Evolutionary conservation across 1,140 invertebrate genomes (phyloP).

Genomic region (Heliconius hewitsoni): DNA sequence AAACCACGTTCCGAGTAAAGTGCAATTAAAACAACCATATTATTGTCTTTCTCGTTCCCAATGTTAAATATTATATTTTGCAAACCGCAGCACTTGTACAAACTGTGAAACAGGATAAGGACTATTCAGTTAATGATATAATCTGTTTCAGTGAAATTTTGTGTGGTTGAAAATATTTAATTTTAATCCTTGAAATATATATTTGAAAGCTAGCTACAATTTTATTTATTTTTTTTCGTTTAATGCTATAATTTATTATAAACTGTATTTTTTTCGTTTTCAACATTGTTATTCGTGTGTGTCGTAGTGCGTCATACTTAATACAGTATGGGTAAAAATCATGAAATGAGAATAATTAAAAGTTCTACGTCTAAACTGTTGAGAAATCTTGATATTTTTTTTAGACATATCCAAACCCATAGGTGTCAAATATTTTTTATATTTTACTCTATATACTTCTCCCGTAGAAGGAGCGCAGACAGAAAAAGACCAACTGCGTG

Average conservation of each 20-base stretch:
- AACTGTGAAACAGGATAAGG: constrained; percentile 15
- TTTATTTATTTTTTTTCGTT: not conserved
- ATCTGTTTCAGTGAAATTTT: not conserved
- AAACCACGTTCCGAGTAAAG: constrained; percentile 13
- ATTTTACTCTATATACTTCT: no score
- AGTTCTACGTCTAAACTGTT: no score
- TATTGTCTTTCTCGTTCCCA: constrained; percentile 11
- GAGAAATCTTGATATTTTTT: no score
- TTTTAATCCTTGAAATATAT: not conserved
- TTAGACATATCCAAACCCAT: no score
- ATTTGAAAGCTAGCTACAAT: not conserved
- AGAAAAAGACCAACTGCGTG: no score
- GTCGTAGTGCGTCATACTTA: no score
- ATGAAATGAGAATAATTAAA: no score
- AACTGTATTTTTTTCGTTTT: not conserved
- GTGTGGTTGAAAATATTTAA: not conserved
- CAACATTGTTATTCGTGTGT: not conserved
- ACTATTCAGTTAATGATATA: constrained; percentile 5
- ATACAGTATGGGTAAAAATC: no score
- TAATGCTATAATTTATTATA: not conserved
- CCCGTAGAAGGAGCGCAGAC: no score
- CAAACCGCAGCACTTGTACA: constrained; percentile 11
- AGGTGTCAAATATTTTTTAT: no score
- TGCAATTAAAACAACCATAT: constrained; percentile 16
- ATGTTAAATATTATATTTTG: constrained; percentile 16